A percentile compares a stretch with the other conserved stretches of the same genome.
These are phyloP conservation scores for Corythaeola cristata DNA, from an alignment of 2,113 vertebrate genomes.

Conservation along the genomic window DNA sequence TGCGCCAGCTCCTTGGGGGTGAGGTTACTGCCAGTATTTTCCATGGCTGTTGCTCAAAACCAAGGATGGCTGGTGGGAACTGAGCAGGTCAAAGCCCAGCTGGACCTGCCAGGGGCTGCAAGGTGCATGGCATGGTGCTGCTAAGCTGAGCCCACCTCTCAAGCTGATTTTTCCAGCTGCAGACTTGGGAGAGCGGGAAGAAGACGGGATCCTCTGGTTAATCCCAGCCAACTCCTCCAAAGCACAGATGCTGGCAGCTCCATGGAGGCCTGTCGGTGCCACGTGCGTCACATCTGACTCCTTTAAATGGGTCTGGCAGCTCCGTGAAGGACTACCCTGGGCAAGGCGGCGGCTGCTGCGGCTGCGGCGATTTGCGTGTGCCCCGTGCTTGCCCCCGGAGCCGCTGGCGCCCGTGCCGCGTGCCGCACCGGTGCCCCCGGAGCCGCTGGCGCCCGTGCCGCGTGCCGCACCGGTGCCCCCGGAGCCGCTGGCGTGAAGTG, in stretches of 20 bases:
- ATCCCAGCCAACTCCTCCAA: neutral
- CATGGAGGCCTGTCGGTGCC: accelerated
- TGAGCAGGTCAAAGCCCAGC: neutral
- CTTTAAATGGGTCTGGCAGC: neutral
- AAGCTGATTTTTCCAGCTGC: neutral
- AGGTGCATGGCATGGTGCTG: neutral
- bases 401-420: too few relatives aligned
- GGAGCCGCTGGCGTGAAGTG: neutral
- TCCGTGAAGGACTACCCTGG: neutral
- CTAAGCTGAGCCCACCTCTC: neutral
- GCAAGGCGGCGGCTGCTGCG: too few relatives aligned
- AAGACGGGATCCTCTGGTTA: neutral
- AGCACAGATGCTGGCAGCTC: neutral
- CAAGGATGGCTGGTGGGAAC: neutral
- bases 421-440: too few relatives aligned
- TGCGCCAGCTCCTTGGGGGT: neutral
- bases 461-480: too few relatives aligned
- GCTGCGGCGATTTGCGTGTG: neutral
- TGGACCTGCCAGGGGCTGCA: neutral
- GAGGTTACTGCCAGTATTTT: neutral
- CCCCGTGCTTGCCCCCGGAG: neutral
- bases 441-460: neutral
- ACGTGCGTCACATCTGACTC: neutral
- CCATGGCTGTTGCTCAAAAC: neutral
- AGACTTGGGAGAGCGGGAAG: neutral